Conservation (phyloP, 2,797 vertebrate genomes). For the Notoglanidium macrostoma region DNA sequence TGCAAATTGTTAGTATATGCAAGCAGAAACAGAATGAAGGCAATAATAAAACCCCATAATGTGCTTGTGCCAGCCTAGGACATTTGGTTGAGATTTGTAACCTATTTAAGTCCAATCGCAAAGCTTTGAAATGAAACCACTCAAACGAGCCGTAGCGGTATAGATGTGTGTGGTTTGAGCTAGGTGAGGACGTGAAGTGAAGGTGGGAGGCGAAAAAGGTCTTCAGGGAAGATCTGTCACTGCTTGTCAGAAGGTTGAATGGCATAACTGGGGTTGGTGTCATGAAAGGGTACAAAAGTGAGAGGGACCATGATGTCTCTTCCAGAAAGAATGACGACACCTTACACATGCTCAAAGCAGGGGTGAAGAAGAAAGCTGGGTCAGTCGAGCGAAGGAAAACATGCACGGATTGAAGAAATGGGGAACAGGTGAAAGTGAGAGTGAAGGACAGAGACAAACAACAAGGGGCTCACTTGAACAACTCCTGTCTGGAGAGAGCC, state of each 20-base stretch:
- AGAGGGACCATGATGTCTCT: background rate
- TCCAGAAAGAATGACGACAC: background rate
- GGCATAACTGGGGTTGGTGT: background rate
- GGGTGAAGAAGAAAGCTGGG: background rate
- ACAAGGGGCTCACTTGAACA: slow-evolving; percentile 86
- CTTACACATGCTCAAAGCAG: background rate
- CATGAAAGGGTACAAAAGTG: background rate
- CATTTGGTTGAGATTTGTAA: background rate
- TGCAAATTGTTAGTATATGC: background rate
- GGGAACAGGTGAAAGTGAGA: background rate
- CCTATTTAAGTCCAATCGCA: background rate
- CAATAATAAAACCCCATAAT: background rate
- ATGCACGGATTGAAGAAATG: background rate
- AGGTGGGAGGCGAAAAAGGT: background rate
- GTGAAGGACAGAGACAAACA: background rate
- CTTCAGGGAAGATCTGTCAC: background rate
- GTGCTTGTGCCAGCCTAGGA: background rate
- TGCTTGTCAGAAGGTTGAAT: background rate
- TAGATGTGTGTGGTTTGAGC: background rate
- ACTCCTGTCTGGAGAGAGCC: slow-evolving; percentile 90
- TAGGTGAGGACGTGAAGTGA: background rate
- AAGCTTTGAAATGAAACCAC: background rate
- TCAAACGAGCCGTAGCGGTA: background rate
- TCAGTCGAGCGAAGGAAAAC: background rate
- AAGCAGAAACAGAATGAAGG: background rate